These are phyloP conservation scores for Pyxicephalus adspersus DNA, from an alignment of 2,113 vertebrate species.

Conservation along the genomic window DNA sequence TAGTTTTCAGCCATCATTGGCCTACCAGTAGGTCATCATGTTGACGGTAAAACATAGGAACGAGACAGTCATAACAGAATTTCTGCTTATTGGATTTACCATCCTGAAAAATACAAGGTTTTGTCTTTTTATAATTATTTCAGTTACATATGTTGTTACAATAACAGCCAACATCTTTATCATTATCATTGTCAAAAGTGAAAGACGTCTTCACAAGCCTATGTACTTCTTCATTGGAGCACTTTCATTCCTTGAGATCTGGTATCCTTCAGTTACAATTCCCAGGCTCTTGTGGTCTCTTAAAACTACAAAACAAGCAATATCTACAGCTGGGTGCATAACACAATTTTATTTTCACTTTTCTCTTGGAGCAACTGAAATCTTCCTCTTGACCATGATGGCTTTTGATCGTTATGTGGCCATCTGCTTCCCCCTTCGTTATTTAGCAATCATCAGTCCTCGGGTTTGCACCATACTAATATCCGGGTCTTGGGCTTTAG, in stretches of 20 bases:
- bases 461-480: conserved; percentile 1
- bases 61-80: background rate
- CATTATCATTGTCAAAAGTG: conserved; percentile 5
- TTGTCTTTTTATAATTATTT: conserved; percentile 20
- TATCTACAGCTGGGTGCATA: conserved; percentile 28
- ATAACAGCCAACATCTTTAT: conserved; percentile 8
- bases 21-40: background rate
- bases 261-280: conserved; percentile 44
- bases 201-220: conserved; percentile 33
- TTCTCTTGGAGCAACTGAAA: conserved; percentile 18
- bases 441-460: conserved; percentile 16
- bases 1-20: no score
- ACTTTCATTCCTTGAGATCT: conserved; percentile 45
- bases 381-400: conserved; percentile 21
- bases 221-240: conserved; percentile 49
- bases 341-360: conserved; percentile 51
- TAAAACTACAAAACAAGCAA: background rate
- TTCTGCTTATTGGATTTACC: conserved; percentile 26
- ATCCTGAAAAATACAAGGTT: background rate
- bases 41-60: conserved; percentile 36
- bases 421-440: conserved; percentile 37
- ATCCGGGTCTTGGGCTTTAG: background rate
- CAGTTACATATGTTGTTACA: conserved; percentile 12
- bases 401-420: conserved; percentile 40
- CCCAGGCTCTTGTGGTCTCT: conserved; percentile 31